Evolutionary conservation across 2,888 invertebrate species (phyloP).

Genomic region (Acleris sparsana): DNA sequence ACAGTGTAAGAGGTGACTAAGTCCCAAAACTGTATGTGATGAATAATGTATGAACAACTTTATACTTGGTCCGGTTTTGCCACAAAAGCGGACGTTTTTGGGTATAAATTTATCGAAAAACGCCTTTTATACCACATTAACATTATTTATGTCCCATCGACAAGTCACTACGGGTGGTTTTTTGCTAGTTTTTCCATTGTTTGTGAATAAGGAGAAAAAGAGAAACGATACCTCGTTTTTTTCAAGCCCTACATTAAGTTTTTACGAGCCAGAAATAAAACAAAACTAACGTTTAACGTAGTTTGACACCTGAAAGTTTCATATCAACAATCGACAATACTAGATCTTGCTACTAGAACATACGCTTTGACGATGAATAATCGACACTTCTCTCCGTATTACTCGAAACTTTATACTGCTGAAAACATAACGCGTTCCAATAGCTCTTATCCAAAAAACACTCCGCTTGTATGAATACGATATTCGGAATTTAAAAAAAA

Average conservation of each 20-base stretch:
- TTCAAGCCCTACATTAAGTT: no score
- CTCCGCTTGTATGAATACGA: slow-evolving; percentile 58
- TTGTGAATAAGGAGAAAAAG: slow-evolving; percentile 10
- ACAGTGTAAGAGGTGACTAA: slow-evolving; percentile 52
- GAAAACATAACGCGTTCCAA: slow-evolving; percentile 24
- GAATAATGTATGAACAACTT: slow-evolving; percentile 80
- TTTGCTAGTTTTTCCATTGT: slow-evolving; percentile 26
- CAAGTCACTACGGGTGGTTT: slow-evolving; percentile 47
- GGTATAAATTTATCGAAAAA: slow-evolving; percentile 77
- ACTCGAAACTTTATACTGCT: background rate
- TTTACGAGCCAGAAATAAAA: no score
- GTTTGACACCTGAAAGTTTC: no score
- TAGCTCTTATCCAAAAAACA: slow-evolving; percentile 52
- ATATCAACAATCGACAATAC: no score
- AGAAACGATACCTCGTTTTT: background rate
- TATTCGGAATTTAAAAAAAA: slow-evolving; percentile 47
- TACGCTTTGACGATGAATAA: no score
- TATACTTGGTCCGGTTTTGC: slow-evolving; percentile 67
- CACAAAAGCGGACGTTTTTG: slow-evolving; percentile 68
- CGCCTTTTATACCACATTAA: slow-evolving; percentile 74
- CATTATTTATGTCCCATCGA: slow-evolving; percentile 69
- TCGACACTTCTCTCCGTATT: background rate
- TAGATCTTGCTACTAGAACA: no score
- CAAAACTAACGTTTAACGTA: no score
- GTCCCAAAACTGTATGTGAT: slow-evolving; percentile 55